Conservation (phyloP, 1,140 invertebrate genomes). For the Berghia stephanieae region DNA sequence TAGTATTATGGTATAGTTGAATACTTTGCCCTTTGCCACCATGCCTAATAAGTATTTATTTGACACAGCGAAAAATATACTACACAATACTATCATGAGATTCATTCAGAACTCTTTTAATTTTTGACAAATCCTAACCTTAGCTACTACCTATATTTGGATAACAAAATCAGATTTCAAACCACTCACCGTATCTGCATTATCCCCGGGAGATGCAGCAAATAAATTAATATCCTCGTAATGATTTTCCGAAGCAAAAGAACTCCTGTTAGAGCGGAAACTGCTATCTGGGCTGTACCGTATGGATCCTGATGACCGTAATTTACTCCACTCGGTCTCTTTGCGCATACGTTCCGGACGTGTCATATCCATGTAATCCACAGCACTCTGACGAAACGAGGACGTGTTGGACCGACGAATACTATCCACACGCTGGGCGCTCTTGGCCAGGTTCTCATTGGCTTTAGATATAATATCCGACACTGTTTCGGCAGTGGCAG, state of each 20-base stretch:
- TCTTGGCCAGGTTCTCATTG: slow-evolving; percentile 42
- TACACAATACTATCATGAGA: not conserved
- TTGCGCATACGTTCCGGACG: slow-evolving; percentile 38
- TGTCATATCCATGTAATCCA: slow-evolving; percentile 57
- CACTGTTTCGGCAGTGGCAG: slow-evolving; percentile 36
- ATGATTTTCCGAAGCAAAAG: slow-evolving; percentile 38
- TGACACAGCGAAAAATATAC: not conserved
- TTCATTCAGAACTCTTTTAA: not conserved
- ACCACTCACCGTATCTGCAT: not conserved
- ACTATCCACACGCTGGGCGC: slow-evolving; percentile 50
- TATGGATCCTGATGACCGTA: slow-evolving; percentile 45
- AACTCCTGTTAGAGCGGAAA: slow-evolving; percentile 35
- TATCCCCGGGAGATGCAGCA: slow-evolving; percentile 33
- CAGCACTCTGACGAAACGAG: slow-evolving; percentile 40
- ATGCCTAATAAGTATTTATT: not conserved
- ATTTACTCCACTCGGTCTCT: slow-evolving; percentile 56
- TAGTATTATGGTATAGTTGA: too few species aligned
- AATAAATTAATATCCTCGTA: slow-evolving; percentile 47
- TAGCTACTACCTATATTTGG: not conserved
- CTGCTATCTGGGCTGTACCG: slow-evolving; percentile 32
- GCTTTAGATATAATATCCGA: slow-evolving; percentile 39
- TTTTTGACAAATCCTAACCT: not conserved
- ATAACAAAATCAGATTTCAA: not conserved
- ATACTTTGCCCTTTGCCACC: too few species aligned
- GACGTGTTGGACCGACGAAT: slow-evolving; percentile 53